Conservation (phyloP, 2,113 vertebrate species). For the Galeopterus variegatus region DNA sequence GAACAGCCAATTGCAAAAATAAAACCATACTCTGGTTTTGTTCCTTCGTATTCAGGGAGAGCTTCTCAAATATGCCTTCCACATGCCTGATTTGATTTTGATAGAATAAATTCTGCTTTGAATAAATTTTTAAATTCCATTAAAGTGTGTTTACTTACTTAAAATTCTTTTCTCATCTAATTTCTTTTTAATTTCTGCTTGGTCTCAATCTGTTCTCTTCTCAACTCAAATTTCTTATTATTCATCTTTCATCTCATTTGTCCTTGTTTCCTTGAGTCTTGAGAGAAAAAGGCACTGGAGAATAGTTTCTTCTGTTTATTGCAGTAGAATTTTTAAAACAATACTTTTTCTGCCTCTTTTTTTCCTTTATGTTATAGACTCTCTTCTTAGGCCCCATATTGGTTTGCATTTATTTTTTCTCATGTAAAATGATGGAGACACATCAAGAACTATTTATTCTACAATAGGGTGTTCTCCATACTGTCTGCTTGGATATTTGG, state of each 20-base stretch:
- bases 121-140: conserved; percentile 57
- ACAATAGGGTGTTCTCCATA: neutral
- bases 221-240: neutral
- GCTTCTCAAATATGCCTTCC: neutral
- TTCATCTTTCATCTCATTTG: neutral
- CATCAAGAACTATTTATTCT: neutral
- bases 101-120: conserved; percentile 47
- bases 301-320: conserved; percentile 4
- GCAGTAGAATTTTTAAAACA: neutral
- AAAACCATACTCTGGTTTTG: neutral
- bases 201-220: conserved; percentile 11
- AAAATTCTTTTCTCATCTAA: conserved; percentile 62
- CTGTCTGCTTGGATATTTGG: neutral
- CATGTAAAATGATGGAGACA: neutral
- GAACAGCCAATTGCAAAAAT: neutral
- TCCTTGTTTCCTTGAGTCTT: neutral
- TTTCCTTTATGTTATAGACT: neutral
- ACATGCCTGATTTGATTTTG: conserved; percentile 53
- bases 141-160: conserved; percentile 43
- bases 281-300: neutral
- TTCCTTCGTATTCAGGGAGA: neutral
- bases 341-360: neutral
- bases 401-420: neutral
- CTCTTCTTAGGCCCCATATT: neutral
- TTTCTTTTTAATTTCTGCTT: conserved; percentile 65